phyloP scores from a whole-genome alignment of 2,888 invertebrate genomes.

The Drosophila phalerata region DNA sequence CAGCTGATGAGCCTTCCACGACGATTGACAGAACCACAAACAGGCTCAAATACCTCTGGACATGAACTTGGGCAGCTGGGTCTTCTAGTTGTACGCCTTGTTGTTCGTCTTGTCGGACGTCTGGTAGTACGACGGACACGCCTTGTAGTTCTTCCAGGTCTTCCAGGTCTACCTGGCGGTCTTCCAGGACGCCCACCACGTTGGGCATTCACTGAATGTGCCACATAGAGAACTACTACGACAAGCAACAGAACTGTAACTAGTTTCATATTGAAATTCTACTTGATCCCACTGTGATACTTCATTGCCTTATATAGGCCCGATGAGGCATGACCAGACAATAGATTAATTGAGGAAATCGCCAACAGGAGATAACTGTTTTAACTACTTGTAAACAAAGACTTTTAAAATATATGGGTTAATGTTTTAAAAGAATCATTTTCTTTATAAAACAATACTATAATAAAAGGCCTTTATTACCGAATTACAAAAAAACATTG shows the following conservation, averaged over 20 bases:
- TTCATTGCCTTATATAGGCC: neutral
- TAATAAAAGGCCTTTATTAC: neutral
- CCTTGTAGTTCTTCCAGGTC: neutral
- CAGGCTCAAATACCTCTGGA: neutral
- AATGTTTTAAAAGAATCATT: neutral
- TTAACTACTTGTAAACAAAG: neutral
- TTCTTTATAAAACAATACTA: neutral
- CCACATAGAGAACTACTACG: conserved; percentile 8
- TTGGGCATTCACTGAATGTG: conserved; percentile 12
- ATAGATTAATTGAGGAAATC: neutral
- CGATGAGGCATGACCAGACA: neutral
- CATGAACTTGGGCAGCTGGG: neutral
- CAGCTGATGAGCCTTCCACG: conserved; percentile 2
- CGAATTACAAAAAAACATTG: neutral
- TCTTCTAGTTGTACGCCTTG: neutral
- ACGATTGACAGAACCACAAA: conserved; percentile 10
- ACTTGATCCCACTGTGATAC: neutral
- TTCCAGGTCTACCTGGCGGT: neutral
- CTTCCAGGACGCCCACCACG: neutral
- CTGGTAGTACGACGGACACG: neutral
- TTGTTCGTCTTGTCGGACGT: neutral
- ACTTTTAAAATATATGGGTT: neutral
- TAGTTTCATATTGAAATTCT: conserved; percentile 8
- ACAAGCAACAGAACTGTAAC: conserved; percentile 11
- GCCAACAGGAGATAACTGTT: neutral